Conservation (phyloP, 2,113 vertebrate genomes). For the Drymodes brunneopygia region DNA sequence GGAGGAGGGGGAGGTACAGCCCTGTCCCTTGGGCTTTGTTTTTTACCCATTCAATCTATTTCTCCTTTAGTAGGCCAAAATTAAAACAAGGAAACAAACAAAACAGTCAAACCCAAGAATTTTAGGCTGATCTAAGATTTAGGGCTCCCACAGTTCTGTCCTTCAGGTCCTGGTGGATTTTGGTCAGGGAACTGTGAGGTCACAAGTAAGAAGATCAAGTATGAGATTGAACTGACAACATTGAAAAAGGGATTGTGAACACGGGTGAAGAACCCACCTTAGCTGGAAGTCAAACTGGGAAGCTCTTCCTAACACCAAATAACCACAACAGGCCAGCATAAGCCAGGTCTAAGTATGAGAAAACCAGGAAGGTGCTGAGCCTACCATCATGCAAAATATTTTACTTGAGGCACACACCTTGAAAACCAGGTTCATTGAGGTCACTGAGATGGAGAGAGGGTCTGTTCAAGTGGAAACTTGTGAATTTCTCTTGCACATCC, state of each 20-base stretch:
- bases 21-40: neutral
- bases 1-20: neutral
- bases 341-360: neutral
- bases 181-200: neutral
- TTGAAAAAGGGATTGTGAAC: neutral
- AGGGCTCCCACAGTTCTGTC: neutral
- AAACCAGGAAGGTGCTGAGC: neutral
- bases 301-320: neutral
- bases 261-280: neutral
- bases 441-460: neutral
- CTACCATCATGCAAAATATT: neutral
- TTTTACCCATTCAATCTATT: neutral
- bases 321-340: neutral
- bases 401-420: neutral
- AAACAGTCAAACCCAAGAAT: neutral
- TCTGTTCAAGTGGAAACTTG: neutral
- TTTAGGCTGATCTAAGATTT: neutral
- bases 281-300: neutral
- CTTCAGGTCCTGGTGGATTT: neutral
- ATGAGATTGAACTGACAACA: neutral
- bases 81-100: neutral
- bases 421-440: neutral
- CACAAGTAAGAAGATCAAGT: neutral
- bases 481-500: neutral
- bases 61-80: neutral